These are phyloP conservation scores for Harlomillsia oculata DNA, from an alignment of 1,140 invertebrate species.

Conservation along the genomic window DNA sequence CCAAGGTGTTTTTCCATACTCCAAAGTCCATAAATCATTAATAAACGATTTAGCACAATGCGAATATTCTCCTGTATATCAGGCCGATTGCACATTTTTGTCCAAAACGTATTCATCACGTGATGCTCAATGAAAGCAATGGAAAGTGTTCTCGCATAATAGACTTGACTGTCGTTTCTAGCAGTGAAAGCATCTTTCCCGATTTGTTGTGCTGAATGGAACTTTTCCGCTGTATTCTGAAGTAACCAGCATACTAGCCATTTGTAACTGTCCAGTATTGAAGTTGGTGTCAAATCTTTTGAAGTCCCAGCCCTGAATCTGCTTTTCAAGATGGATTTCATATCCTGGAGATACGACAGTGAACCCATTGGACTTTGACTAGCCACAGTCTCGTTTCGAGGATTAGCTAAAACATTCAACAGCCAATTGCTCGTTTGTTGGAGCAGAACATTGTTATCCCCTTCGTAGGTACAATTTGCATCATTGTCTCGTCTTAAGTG, in stretches of 20 bases:
- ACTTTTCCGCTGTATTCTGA: slow-evolving; percentile 51
- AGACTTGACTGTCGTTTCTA: slow-evolving; percentile 74
- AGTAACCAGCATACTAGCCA: slow-evolving; percentile 72
- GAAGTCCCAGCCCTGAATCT: slow-evolving; percentile 38
- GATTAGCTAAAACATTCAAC: slow-evolving; percentile 42
- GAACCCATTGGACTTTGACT: slow-evolving; percentile 66
- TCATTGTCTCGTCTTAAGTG: slow-evolving; percentile 72
- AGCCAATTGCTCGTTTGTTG: slow-evolving; percentile 78
- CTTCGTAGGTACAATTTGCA: slow-evolving; percentile 79
- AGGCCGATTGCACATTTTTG: slow-evolving; percentile 42
- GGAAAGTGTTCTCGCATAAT: slow-evolving; percentile 61
- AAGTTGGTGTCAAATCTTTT: slow-evolving; percentile 48
- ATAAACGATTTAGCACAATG: slow-evolving; percentile 39
- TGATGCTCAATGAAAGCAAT: slow-evolving; percentile 61
- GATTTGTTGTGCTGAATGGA: slow-evolving; percentile 42
- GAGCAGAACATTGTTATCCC: slow-evolving; percentile 77
- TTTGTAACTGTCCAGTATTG: slow-evolving; percentile 60
- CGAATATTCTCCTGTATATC: slow-evolving; percentile 37
- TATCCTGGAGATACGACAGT: slow-evolving; percentile 50
- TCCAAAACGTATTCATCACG: slow-evolving; percentile 50
- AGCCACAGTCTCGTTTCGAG: slow-evolving; percentile 38
- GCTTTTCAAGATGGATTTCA: slow-evolving; percentile 37
- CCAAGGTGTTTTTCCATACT: slow-evolving; percentile 47
- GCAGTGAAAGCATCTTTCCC: slow-evolving; percentile 63
- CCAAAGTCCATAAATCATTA: slow-evolving; percentile 45